phyloP scores from a whole-genome alignment of 2,797 vertebrate species.

The Catharus ustulatus region DNA sequence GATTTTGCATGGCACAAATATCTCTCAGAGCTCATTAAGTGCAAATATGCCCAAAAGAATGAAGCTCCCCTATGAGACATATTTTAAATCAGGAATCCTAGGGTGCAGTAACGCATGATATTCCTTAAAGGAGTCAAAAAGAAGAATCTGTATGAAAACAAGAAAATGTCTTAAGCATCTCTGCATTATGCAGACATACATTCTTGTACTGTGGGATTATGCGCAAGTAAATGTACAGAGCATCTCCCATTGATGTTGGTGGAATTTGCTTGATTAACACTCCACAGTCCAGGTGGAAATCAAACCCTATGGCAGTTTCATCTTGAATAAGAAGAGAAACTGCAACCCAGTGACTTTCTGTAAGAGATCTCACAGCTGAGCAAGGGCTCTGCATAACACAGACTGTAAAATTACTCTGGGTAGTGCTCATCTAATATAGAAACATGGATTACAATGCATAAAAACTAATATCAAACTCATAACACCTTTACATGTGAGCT shows the following conservation, averaged over 20 bases:
- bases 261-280: background rate
- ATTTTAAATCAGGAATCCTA: conserved; percentile 49
- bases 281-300: background rate
- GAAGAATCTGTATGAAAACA: conserved; percentile 48
- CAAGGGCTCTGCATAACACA: background rate
- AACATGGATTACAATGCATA: background rate
- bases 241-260: background rate
- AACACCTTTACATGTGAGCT: background rate
- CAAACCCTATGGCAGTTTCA: background rate
- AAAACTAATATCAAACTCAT: background rate
- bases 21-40: conserved; percentile 26
- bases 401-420: background rate
- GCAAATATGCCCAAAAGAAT: conserved; percentile 41
- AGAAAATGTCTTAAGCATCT: conserved; percentile 22
- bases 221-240: background rate
- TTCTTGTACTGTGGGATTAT: background rate
- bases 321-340: background rate
- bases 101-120: background rate
- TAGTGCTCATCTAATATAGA: background rate
- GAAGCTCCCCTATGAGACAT: background rate
- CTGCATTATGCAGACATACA: conserved; percentile 25
- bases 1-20: conserved; percentile 13
- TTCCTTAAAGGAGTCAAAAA: conserved; percentile 41
- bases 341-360: background rate
- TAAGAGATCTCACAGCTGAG: background rate